Base-by-base conservation (phyloP, 2,888 invertebrate genomes). In the Dryadula phaetusa region DNA sequence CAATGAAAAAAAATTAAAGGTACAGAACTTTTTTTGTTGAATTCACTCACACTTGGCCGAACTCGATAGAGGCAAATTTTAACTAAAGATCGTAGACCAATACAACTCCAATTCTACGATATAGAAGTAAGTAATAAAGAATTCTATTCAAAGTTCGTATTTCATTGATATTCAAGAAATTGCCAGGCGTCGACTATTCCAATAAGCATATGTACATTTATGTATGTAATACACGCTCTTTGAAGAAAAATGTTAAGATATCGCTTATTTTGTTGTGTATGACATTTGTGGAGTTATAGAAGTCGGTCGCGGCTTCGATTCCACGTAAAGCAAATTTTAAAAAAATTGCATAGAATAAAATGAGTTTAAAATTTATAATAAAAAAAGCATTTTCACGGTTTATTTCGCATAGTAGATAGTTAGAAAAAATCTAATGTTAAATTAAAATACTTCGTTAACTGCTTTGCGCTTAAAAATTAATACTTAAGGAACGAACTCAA, bases 111-210 rank as follows among this genome's bases (percentile, higher is more conserved):
- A 40, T 56, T 56, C 22, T 22, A 56, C n/a, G 4, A n/a, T 56
- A 40, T 37, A 56, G 20, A 25, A 40, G 56, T 56, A 8, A 22
- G 10, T 54, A 37, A 22, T 56, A 40, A 56, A 37, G 16, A 56
- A 40, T 56, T 56, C 40, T 56, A 56, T 56, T 22, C 22, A 56
- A 40, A 7, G 22, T 22, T 56, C 56, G 37, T 56, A 56, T 22
- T 22, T 37, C 22, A 56, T 56, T 56, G 56, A 56, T 56, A 56
- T 56, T 56, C 56, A 34, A 37, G 56, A 22, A 20, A 56, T 56
- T 40, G 37, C 56, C n/a, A 40, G 37, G 37, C 56, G 56, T 40
- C 56, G 56, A 22, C 56, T 34, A 3, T 56, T 40, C 22, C 56
- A 56, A 56, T 56, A 56, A 56, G 56, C 56, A 40, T 40, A n/a